phyloP scores from a whole-genome alignment of 1,140 invertebrate genomes.

The Plectrocnemia conspersa region DNA sequence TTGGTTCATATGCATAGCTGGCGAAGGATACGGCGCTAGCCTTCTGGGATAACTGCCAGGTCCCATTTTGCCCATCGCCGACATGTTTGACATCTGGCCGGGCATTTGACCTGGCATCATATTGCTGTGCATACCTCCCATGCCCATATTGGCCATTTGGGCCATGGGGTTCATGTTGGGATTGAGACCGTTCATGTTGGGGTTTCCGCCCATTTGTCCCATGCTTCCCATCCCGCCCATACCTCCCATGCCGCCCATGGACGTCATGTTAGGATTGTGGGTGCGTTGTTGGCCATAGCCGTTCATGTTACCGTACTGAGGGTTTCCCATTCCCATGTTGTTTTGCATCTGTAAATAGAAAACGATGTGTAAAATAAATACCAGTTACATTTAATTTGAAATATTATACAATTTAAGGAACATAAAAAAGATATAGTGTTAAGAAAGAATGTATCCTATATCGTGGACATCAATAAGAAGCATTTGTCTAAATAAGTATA shows the following conservation, averaged over 20 bases:
- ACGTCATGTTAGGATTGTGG: constrained; percentile 55
- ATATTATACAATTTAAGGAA: too few species aligned
- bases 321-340: constrained; percentile 53
- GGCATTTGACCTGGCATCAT: constrained; percentile 59
- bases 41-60: constrained; percentile 55
- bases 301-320: constrained; percentile 51
- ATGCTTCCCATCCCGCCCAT: constrained; percentile 57
- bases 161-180: constrained; percentile 57
- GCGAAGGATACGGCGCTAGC: constrained; percentile 73
- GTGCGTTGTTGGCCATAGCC: constrained; percentile 50
- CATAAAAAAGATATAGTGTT: too few species aligned
- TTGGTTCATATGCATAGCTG: constrained; percentile 76
- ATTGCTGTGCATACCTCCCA: constrained; percentile 54
- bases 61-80: constrained; percentile 58
- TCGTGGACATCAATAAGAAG: too few species aligned
- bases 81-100: constrained; percentile 51
- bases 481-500: too few species aligned
- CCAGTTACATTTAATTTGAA: too few species aligned
- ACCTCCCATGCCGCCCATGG: constrained; percentile 58
- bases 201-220: constrained; percentile 49
- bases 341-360: constrained; percentile 53
- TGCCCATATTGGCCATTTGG: constrained; percentile 62
- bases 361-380: too few species aligned
- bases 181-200: constrained; percentile 50
- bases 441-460: too few species aligned